Evolutionary conservation across 2,888 invertebrate genomes (phyloP).

Genomic region (Mythimna ferrago): DNA sequence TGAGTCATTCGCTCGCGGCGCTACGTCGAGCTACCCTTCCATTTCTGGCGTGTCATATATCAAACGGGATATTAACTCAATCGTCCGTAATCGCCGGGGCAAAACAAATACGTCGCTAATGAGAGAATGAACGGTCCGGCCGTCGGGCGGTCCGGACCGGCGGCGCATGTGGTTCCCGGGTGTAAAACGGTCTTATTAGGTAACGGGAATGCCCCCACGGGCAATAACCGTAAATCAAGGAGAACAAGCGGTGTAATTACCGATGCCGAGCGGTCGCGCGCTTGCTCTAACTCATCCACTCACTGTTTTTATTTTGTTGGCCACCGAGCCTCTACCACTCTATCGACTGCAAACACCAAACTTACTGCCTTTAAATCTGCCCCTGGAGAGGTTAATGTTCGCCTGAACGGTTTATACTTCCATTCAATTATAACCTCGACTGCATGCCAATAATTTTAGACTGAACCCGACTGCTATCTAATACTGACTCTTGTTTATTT

Average conservation of each 20-base stretch:
- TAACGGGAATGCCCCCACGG: constrained; percentile 90
- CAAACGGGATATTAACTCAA: constrained; percentile 87
- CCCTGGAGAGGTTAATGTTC: constrained; percentile 86
- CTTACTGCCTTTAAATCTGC: constrained; percentile 89
- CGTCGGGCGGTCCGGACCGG: constrained; percentile 73
- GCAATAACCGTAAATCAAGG: constrained; percentile 91
- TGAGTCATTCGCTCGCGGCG: constrained; percentile 70
- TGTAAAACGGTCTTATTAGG: constrained; percentile 91
- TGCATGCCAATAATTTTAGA: constrained; percentile 71
- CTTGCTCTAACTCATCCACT: constrained; percentile 89
- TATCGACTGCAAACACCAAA: constrained; percentile 87
- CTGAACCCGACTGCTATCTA: constrained; percentile 50
- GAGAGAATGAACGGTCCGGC: constrained; percentile 86
- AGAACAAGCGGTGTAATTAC: constrained; percentile 91
- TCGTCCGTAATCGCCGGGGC: constrained; percentile 85
- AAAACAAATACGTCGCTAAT: constrained; percentile 88
- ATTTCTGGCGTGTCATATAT: constrained; percentile 82
- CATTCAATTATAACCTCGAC: constrained; percentile 82
- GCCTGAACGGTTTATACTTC: constrained; percentile 83
- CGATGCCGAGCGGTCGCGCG: constrained; percentile 88
- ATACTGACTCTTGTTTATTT: constrained; percentile 61
- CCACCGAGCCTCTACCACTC: constrained; percentile 85
- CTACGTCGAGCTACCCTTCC: constrained; percentile 77
- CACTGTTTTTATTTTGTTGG: constrained; percentile 89
- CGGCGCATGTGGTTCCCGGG: constrained; percentile 88